A percentile compares a stretch with the other conserved stretches of the same genome.
These are phyloP conservation scores for Drosophila littoralis DNA, from an alignment of 1,140 invertebrate species.

Conservation along the genomic window DNA sequence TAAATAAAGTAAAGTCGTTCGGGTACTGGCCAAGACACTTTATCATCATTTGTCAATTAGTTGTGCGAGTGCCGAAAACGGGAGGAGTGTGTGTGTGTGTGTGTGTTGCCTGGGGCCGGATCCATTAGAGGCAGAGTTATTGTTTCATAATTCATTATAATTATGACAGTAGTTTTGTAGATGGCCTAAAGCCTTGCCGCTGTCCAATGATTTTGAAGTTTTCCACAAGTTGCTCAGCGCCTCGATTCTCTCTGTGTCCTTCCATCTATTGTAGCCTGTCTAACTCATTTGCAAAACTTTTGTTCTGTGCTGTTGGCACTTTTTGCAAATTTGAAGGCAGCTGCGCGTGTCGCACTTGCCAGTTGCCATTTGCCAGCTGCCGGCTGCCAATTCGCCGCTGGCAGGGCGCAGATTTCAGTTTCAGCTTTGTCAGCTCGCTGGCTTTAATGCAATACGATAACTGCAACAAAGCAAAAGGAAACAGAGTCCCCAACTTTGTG, in stretches of 20 bases:
- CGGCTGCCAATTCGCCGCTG: constrained; percentile 14
- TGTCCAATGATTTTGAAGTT: constrained; percentile 55
- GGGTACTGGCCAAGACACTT: constrained; percentile 63
- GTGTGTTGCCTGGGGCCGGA: constrained; percentile 16
- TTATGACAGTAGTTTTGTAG: constrained; percentile 70
- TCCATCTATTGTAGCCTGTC: constrained; percentile 26
- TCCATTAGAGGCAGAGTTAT: constrained; percentile 53
- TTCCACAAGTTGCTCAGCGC: constrained; percentile 15
- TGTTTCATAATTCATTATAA: constrained; percentile 80
- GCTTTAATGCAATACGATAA: constrained; percentile 52
- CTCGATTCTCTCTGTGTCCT: background rate
- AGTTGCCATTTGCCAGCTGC: constrained; percentile 19
- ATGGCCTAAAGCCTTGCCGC: constrained; percentile 36
- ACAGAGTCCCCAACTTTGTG: constrained; percentile 1
- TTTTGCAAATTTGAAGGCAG: constrained; percentile 58
- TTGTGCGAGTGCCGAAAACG: constrained; percentile 45
- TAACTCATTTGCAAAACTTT: constrained; percentile 64
- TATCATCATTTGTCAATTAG: constrained; percentile 83
- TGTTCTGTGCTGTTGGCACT: constrained; percentile 53
- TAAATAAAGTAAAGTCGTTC: constrained; percentile 30
- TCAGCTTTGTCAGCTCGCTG: constrained; percentile 40
- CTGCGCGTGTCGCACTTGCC: constrained; percentile 36
- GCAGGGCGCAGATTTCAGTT: constrained; percentile 34
- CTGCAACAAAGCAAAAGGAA: constrained; percentile 28
- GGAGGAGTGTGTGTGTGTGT: background rate